These are phyloP conservation scores for Takifugu flavidus DNA, from an alignment of 2,113 vertebrate genomes.

Conservation along the genomic window DNA sequence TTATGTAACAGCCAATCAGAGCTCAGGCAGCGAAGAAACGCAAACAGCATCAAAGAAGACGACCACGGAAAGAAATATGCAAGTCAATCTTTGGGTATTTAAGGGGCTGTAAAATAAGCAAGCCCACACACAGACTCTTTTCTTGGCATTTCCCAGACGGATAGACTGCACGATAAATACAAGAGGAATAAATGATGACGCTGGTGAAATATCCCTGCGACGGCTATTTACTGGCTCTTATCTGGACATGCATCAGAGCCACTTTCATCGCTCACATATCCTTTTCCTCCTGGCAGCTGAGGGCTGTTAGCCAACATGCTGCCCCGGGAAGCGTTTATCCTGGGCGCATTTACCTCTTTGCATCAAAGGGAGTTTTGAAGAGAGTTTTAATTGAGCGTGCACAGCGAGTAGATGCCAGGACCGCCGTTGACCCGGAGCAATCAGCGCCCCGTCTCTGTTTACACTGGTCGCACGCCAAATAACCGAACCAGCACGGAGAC, in stretches of 20 bases:
- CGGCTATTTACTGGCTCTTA: conserved; percentile 11
- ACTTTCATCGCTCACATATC: conserved; percentile 16
- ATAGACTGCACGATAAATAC: not conserved
- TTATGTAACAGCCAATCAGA: conserved; percentile 29
- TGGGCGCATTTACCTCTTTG: conserved; percentile 46
- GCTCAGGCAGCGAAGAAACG: conserved; percentile 16
- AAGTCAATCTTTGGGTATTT: conserved; percentile 8
- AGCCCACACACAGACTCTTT: conserved; percentile 32
- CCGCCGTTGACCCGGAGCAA: conserved; percentile 53
- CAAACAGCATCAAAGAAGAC: conserved; percentile 31
- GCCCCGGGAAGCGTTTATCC: conserved; percentile 38
- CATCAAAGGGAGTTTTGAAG: conserved; percentile 27
- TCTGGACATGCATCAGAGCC: conserved; percentile 13
- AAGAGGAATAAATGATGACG: not conserved
- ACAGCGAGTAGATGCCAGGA: conserved; percentile 44
- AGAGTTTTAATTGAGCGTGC: conserved; percentile 54
- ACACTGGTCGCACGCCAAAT: conserved; percentile 51
- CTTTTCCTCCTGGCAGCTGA: conserved; percentile 21
- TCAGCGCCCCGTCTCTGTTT: conserved; percentile 52
- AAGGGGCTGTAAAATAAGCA: conserved; percentile 18
- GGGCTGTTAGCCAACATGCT: conserved; percentile 23
- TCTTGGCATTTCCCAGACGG: conserved; percentile 10
- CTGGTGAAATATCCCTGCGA: conserved; percentile 12
- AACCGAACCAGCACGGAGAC: conserved; percentile 58
- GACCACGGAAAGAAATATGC: conserved; percentile 7